Conservation (phyloP, 2,113 vertebrate genomes). For the Plecotus auritus region DNA sequence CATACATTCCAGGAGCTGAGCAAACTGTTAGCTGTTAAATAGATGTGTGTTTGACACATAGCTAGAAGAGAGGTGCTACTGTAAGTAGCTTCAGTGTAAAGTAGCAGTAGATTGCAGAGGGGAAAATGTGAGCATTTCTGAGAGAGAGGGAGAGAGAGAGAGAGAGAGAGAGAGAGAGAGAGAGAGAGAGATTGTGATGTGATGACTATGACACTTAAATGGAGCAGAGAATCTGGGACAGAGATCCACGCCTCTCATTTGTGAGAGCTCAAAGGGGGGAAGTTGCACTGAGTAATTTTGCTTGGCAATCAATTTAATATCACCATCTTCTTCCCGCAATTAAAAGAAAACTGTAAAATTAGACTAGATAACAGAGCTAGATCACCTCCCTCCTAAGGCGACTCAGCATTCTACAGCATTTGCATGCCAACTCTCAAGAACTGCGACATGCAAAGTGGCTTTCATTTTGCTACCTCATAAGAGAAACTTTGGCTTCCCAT, state of each 20-base stretch:
- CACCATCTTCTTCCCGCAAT: background rate
- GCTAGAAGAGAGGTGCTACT: background rate
- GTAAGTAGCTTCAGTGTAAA: background rate
- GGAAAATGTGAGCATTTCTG: background rate
- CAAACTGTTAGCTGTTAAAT: background rate
- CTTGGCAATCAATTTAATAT: slow-evolving; percentile 28
- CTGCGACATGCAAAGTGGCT: background rate
- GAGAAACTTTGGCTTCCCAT: background rate
- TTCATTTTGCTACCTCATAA: background rate
- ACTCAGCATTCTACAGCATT: slow-evolving; percentile 5
- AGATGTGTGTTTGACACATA: background rate
- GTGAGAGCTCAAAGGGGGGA: background rate
- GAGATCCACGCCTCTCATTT: background rate
- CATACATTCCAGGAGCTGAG: background rate
- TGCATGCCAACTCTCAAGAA: background rate
- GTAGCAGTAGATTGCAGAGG: background rate
- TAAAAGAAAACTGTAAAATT: background rate
- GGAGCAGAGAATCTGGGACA: slow-evolving; percentile 56
- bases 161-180: too few relatives aligned
- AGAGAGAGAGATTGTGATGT: slow-evolving; percentile 24
- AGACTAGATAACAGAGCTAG: background rate
- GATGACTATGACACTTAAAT: slow-evolving; percentile 25
- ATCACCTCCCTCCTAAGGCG: background rate
- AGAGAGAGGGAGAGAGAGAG: background rate
- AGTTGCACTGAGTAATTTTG: background rate